A percentile compares a stretch with the other conserved stretches of the same genome.
These are phyloP conservation scores for Petaurus breviceps DNA, from an alignment of 2,113 vertebrate species.

Conservation along the genomic window DNA sequence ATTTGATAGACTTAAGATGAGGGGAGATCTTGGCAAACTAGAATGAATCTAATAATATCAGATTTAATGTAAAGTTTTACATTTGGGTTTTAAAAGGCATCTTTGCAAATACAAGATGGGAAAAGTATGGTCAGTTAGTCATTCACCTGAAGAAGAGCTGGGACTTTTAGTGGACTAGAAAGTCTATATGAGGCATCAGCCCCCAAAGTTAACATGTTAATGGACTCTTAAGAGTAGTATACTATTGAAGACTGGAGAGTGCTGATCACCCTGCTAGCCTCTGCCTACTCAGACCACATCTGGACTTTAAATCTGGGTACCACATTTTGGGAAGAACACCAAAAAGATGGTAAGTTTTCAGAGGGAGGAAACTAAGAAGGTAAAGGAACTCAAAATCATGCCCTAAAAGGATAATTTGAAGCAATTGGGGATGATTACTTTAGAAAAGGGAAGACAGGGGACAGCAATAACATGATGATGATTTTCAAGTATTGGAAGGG, in stretches of 20 bases:
- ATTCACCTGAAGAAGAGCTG: neutral
- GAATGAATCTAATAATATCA: neutral
- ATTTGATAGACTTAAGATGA: neutral
- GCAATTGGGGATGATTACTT: neutral
- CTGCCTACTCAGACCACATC: neutral
- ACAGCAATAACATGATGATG: neutral
- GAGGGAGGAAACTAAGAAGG: neutral
- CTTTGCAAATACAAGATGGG: neutral
- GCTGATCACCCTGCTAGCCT: neutral
- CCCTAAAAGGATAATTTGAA: neutral
- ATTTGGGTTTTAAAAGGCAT: neutral
- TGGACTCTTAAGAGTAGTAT: neutral
- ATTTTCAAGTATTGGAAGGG: neutral
- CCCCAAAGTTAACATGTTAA: neutral
- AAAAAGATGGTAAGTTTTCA: neutral
- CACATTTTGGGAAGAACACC: neutral
- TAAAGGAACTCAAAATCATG: neutral
- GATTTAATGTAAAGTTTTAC: neutral
- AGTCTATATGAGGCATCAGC: neutral
- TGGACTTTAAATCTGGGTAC: neutral
- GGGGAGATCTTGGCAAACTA: neutral
- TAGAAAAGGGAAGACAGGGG: neutral
- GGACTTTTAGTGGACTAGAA: neutral
- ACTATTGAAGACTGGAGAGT: neutral
- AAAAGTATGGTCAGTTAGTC: neutral